Evolutionary conservation across 2,888 invertebrate species (phyloP), one percentile per base, ranked within the genome.

Genomic region (Bruchidius siliquastri): DNA sequence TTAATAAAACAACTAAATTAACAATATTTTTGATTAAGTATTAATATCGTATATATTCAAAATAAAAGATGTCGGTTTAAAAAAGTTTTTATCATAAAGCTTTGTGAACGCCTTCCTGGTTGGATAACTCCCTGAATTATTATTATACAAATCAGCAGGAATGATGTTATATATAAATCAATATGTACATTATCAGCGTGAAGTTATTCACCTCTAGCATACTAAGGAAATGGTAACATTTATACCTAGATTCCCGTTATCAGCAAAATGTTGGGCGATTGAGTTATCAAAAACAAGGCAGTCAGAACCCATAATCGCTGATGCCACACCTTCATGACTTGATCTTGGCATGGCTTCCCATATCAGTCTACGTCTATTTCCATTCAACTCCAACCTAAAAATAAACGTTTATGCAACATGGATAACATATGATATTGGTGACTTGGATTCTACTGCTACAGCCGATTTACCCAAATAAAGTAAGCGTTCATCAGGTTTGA

Each of bases 331-430:
- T 89, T 99, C 99, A 84, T 99, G 99, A 83, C 99, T 99, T 73
- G 97, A 97, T 72, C 98, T 91, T 0, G 99, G 99, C 90, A 98
- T 98, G 2, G 99, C 99, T 88, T 99, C 99, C 99, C 99, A 99
- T 10, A 98, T 98, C 73, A 99, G 90, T 74, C 99, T 91, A 74
- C 99, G 90, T 72, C 97, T 90, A 85, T 96, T 96, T 4, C 98
- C 98, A 86, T 98, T 99, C 80, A 99, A 88, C 88, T 99, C 99
- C 83, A 99, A 88, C 85, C 99, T 94, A 84, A 22, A 76, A 74
- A 73, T 69, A 74, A 71, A 8, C 0, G 21, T 30, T 13, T 21
- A 66, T n/a, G n/a, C n/a, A 20, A 26, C 26, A 26, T 26, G 26
- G 8, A 2, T 67, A 69, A 21, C 32, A 49, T 66, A 32, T 32